Evolutionary conservation across 1,140 invertebrate species (phyloP).

Genomic region (Pectinophora gossypiella): DNA sequence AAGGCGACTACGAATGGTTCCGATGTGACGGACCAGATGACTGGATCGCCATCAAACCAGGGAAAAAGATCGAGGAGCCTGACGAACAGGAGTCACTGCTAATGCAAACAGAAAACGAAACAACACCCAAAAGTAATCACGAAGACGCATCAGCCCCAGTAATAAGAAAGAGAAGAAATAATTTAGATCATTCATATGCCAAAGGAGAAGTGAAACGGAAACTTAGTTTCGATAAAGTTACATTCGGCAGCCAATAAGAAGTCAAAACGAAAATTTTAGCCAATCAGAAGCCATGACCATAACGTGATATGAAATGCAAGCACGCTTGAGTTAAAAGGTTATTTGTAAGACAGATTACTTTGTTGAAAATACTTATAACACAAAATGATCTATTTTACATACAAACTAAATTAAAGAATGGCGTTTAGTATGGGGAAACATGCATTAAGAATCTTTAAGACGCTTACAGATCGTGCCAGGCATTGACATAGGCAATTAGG

Average conservation of each 20-base stretch:
- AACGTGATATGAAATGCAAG: background rate
- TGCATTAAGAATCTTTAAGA: too few species aligned
- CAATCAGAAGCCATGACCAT: background rate
- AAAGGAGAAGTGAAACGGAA: conserved; percentile 26
- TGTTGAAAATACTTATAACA: too few species aligned
- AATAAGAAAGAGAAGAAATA: conserved; percentile 32
- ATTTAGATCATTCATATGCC: conserved; percentile 14
- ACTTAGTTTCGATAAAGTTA: conserved; percentile 31
- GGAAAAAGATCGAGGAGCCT: conserved; percentile 7
- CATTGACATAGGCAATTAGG: too few species aligned
- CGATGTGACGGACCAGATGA: conserved; percentile 10
- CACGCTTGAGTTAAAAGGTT: too few species aligned
- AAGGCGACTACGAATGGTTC: conserved; percentile 38
- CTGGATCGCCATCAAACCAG: conserved; percentile 29
- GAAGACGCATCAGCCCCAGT: conserved; percentile 17
- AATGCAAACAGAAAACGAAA: conserved; percentile 34
- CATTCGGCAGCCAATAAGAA: too few species aligned
- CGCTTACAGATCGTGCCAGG: too few species aligned
- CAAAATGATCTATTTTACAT: too few species aligned
- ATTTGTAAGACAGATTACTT: too few species aligned
- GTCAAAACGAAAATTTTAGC: background rate
- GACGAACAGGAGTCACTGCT: conserved; percentile 16
- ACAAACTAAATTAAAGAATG: too few species aligned
- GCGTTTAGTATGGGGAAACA: too few species aligned
- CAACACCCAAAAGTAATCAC: conserved; percentile 29